Conservation (phyloP, 2,797 vertebrate species). For the Hippoglossus hippoglossus region DNA sequence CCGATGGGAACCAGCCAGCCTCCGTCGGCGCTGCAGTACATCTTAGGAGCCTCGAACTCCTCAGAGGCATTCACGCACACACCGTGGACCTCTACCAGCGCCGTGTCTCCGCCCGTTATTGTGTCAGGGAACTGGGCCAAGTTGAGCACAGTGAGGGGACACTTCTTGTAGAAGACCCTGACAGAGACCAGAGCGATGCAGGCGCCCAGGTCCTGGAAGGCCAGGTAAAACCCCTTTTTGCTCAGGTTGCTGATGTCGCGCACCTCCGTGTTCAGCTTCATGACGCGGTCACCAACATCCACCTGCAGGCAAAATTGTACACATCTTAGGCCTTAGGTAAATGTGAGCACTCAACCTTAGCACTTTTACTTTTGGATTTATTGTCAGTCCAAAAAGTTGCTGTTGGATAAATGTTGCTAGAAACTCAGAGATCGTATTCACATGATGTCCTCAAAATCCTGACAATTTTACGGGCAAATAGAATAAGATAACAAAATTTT, state of each 20-base stretch:
- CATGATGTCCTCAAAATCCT: conserved; percentile 5
- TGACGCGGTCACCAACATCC: conserved; percentile 88
- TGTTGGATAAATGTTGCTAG: neutral
- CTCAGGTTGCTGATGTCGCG: conserved; percentile 88
- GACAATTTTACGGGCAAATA: conserved; percentile 10
- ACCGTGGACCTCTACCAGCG: conserved; percentile 88
- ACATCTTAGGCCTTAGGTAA: neutral
- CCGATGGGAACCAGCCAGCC: conserved; percentile 91
- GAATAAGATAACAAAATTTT: conserved; percentile 4
- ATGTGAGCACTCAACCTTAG: neutral
- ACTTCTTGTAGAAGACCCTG: conserved; percentile 89
- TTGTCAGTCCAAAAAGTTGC: neutral
- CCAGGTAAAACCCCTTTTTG: conserved; percentile 89
- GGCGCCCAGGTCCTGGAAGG: conserved; percentile 88
- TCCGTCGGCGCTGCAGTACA: conserved; percentile 90
- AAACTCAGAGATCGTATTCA: conserved; percentile 6
- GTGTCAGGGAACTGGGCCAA: conserved; percentile 89
- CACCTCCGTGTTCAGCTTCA: conserved; percentile 90
- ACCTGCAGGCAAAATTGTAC: conserved; percentile 63
- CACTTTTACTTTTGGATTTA: neutral
- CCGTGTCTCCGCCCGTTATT: conserved; percentile 88
- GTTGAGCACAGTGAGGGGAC: conserved; percentile 86
- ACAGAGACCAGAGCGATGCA: conserved; percentile 90
- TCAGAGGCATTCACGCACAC: conserved; percentile 86
- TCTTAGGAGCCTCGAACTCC: conserved; percentile 88